phyloP scores from a whole-genome alignment of 2,888 invertebrate genomes.

The Caenorhabditis uteleia region DNA sequence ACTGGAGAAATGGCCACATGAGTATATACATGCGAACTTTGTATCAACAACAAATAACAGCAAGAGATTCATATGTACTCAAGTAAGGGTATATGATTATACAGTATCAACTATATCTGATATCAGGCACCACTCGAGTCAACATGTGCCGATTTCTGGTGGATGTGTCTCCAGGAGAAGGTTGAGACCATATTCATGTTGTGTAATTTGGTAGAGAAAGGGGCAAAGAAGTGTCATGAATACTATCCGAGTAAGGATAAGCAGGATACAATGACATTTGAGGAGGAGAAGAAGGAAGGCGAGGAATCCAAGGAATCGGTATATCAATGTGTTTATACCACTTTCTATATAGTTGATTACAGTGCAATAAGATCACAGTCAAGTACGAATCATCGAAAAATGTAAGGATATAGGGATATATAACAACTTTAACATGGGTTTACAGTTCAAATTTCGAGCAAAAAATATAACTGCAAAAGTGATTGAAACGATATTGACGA shows the following conservation, averaged over 20 bases:
- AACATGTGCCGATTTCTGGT: slow-evolving; percentile 49
- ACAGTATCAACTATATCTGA: not conserved
- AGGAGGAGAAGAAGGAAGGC: too few species aligned
- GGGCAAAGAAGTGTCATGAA: slow-evolving; percentile 40
- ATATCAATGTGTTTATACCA: too few species aligned
- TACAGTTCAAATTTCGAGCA: slow-evolving; percentile 18
- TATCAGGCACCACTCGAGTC: slow-evolving; percentile 44
- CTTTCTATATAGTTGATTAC: too few species aligned
- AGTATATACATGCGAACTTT: slow-evolving; percentile 53
- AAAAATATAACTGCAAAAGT: slow-evolving; percentile 27
- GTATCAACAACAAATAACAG: slow-evolving; percentile 34
- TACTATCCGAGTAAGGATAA: slow-evolving; percentile 36
- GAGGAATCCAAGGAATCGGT: too few species aligned
- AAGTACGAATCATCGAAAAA: slow-evolving; percentile 9
- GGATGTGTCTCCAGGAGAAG: slow-evolving; percentile 43
- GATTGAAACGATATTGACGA: slow-evolving; percentile 19
- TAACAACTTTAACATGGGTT: not conserved
- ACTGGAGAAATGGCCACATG: slow-evolving; percentile 29
- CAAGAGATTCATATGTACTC: slow-evolving; percentile 50
- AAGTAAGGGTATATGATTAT: slow-evolving; percentile 1
- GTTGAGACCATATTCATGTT: slow-evolving; percentile 47
- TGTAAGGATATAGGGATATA: not conserved
- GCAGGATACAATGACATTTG: slow-evolving; percentile 21
- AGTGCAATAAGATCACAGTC: slow-evolving; percentile 22
- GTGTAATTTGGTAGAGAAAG: slow-evolving; percentile 45